phyloP scores from a whole-genome alignment of 30 jellyfish, hydroid and myxozoan genomes.

The Hydractinia symbiolongicarpus region DNA sequence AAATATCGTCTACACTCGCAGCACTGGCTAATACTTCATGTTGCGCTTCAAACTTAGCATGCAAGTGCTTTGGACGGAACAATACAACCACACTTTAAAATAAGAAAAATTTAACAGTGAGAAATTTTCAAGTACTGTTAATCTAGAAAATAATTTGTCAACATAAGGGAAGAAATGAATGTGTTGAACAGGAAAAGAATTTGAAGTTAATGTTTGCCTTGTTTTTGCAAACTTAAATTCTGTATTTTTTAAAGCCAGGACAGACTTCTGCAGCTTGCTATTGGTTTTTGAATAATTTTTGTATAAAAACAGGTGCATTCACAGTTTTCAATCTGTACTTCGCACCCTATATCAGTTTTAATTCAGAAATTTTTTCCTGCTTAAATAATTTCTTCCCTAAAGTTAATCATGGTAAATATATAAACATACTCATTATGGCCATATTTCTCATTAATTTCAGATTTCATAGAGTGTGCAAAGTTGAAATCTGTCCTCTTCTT shows the following conservation, averaged over 20 bases:
- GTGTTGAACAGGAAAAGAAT: background rate
- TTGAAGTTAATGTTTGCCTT: background rate
- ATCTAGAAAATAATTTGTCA: too few relatives aligned
- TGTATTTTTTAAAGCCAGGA: too few relatives aligned
- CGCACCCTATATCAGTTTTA: too few relatives aligned
- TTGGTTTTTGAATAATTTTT: too few relatives aligned
- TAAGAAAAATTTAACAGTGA: background rate
- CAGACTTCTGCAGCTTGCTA: too few relatives aligned
- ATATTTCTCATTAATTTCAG: slow-evolving; percentile 49
- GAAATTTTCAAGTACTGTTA: too few relatives aligned
- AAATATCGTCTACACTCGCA: slow-evolving; percentile 49
- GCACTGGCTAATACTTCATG: slow-evolving; percentile 37
- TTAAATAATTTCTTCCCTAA: too few relatives aligned
- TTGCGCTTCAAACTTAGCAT: slow-evolving; percentile 82
- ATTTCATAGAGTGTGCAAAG: slow-evolving; percentile 67
- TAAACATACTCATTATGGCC: slow-evolving; percentile 49
- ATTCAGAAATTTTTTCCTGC: too few relatives aligned
- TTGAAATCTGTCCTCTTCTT: slow-evolving; percentile 60
- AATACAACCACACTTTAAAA: slow-evolving; percentile 50
- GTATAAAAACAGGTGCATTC: too few relatives aligned
- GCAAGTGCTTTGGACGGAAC: slow-evolving; percentile 83
- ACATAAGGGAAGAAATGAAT: too few relatives aligned
- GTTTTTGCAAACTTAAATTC: background rate
- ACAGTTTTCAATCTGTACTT: too few relatives aligned
- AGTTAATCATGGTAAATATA: background rate